Base-by-base conservation (phyloP, 2,113 vertebrate species). In the Numida meleagris region DNA sequence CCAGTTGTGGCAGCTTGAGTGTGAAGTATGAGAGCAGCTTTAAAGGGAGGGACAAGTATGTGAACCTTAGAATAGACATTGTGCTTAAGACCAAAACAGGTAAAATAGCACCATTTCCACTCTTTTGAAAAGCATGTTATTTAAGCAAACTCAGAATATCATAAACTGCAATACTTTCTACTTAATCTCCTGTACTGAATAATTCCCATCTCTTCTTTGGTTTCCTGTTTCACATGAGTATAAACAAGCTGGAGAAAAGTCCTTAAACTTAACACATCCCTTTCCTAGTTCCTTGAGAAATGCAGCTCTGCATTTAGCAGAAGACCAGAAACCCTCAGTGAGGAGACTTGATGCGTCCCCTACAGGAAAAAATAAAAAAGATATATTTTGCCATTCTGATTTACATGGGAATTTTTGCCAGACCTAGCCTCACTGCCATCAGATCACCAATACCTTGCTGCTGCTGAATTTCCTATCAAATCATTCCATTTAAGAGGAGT, bases 1-100 rank as follows among this genome's bases (percentile, higher is more conserved):
- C 92, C 43, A n/a, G 75, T 91, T 86, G 18, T 84, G 65, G 86
- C 90, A 88, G 90, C 80, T 93, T 94, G 88, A 65, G 65, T 76
- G 55, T 58, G 42, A 82, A 89, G 67, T 75, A 82, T 1, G 1
- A 86, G 46, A 81, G 88, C 55, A 42, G 71, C 50, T 85, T 78
- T 90, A 65, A 93, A 83, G 76, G 2, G 12, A 83, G 70, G 55
- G 48, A 29, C 0, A 1, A 88, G 33, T 29, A 14, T 43, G 38
- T 6, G 63, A 87, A 40, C 58, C 84, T 65, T 61, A 66, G 67
- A 82, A 66, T 10, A 83, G 65, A 78, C 48, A 43, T 33, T 29
- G 34, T 6, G 6, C 61, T 78, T 57, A 13, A 3, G 61, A 71
- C 53, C 67, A 78, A 65, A 90, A 38, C 42, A 85, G 74, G 72